Conservation (phyloP, 2,888 invertebrate genomes). For the Leucophora obtusa region DNA sequence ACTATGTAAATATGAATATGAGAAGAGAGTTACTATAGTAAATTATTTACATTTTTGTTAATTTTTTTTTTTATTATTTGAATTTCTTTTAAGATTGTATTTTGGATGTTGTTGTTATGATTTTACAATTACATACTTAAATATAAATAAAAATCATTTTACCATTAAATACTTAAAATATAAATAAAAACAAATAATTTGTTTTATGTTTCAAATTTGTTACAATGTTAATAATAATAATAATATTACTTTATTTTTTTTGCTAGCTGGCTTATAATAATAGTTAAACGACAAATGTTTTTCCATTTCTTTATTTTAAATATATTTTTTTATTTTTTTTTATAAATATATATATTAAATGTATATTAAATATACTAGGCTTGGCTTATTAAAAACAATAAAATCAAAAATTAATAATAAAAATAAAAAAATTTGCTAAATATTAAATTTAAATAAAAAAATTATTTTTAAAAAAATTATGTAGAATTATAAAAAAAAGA, state of each 20-base stretch:
- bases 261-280: conserved; percentile 59
- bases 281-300: conserved; percentile 55
- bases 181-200: conserved; percentile 54
- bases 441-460: conserved; percentile 44
- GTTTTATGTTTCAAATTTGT: conserved; percentile 30
- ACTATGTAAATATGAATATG: conserved; percentile 54
- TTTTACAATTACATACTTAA: conserved; percentile 59
- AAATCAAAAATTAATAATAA: conserved; percentile 28
- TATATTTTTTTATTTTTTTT: conserved; percentile 27
- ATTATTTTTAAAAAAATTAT: conserved; percentile 17
- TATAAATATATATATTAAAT: conserved; percentile 43
- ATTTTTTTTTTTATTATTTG: neutral
- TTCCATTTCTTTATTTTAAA: neutral
- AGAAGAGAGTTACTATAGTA: conserved; percentile 33
- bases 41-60: neutral
- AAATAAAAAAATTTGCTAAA: conserved; percentile 59
- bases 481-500: conserved; percentile 29
- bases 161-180: conserved; percentile 60
- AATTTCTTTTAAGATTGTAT: conserved; percentile 26
- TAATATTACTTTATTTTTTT: conserved; percentile 36
- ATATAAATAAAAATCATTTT: conserved; percentile 39
- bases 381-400: conserved; percentile 54
- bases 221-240: conserved; percentile 33
- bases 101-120: conserved; percentile 39
- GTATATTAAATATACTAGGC: conserved; percentile 64